Base-by-base conservation (phyloP, 2,113 vertebrate genomes). In the Plecotus auritus region DNA sequence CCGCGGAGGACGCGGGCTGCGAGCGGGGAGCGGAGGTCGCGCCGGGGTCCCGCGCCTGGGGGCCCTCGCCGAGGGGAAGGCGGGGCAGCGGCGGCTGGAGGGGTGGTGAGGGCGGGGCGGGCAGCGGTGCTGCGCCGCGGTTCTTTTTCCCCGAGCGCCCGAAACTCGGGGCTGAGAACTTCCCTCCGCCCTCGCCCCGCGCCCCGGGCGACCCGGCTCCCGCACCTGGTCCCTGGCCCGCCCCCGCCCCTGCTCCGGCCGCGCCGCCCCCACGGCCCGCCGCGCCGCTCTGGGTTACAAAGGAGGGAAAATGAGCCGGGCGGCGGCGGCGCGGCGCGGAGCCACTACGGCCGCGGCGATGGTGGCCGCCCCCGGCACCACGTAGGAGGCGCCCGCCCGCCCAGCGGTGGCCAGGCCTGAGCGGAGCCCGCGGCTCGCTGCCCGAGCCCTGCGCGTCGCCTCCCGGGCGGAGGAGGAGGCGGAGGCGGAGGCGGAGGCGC, bases 301-400 rank as follows among this genome's bases (percentile, higher is more conserved):
- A 96, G 97, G 96, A 96, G 96, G 91, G 87, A 95, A 94, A 80
- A 96, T 96, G 97, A 83, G 81, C 56, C 51, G 56, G 61, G 96
- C 86, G 93, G 95, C 88, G 85, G 94, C 88, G 83, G 92, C 85
- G 73, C 94, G 42, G 95, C 82, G 93, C 85, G 72, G 26, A 89
- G 45, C 70, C 77, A 22, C 51, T 28, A 0, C 45, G 51, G 93
- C 89, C 30, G 86, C 89, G 49, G 95, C n/a, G 64, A 61, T 37
- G 32, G 84, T 42, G 28, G 97, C 90, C 72, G 92, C 85, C 95
- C 95, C 76, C 74, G 84, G 95, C 74, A 93, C 94, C 96, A 90
- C 96, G 88, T 95, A 96, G 88, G 5, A 4, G 74, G 80, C 93
- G 77, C 73, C 74, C 76, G 88, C 73, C 76, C 76, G 88, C 61